Base-by-base conservation (phyloP, 1,140 invertebrate genomes). In the Panagrolaimus sp. region DNA sequence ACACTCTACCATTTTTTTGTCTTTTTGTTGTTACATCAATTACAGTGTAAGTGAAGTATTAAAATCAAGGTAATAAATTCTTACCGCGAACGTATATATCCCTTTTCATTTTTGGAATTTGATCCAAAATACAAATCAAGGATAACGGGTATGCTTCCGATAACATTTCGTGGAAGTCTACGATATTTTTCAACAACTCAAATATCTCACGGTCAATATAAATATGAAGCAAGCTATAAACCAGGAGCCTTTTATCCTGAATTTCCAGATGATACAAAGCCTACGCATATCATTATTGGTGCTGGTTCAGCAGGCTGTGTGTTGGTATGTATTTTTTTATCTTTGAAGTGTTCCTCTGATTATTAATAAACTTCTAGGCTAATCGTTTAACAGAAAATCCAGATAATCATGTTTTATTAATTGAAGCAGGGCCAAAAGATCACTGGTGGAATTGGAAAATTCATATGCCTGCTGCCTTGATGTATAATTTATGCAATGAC, bases 291-390 rank as follows among this genome's bases (percentile, higher is more conserved):
- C 76, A 86, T 92, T 68, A 89, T 97, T n/a, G 95, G 95, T 0
- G 91, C 89, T 0, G 94, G 94, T 9, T 96, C 93, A 0, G 92
- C 93, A 75, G 94, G 92, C 0, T 91, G 91, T 4, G 93, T 96
- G n/a, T 85, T 97, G 3, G 9, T 67, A 13, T 16, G 16, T 31
- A 4, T 7, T 4, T 38, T 2, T 38, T 4, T 38, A 38, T 38
- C 31, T 38, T 7, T n/a, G n/a, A n/a, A n/a, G n/a, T n/a, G n/a
- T n/a, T 38, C 31, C 31, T 38, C 2, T 4, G 31, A 38, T 38
- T 38, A 38, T 38, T n/a, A 38, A 38, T 38, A 38, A 11, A n/a
- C n/a, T 57, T 74, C 69, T 48, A 82, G 9, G 93, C 93, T 0
- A 95, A 90, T 84, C 87, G 94, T 11, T 84, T 97, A 27, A 90